Base-by-base conservation (phyloP, 1,140 invertebrate species). In the Achatina immaculata region DNA sequence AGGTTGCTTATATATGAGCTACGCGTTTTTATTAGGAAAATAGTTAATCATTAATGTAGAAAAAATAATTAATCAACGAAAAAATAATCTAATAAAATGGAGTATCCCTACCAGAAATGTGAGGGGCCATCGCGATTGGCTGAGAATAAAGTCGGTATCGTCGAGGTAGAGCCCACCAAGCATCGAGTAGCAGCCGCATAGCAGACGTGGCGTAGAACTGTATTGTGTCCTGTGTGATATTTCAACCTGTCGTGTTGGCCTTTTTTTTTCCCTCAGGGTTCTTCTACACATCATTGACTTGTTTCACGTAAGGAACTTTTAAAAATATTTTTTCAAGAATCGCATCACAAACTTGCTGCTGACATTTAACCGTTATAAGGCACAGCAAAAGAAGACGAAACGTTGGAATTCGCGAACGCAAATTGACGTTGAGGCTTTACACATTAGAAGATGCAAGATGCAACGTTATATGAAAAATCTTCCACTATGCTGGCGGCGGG, bases 361-460 rank as follows among this genome's bases (percentile, higher is more conserved):
- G 58, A 62, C n/a, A 55, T 6, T 62, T 62, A 62, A 62, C 58
- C n/a, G 58, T 62, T 28, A n/a, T n/a, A 58, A 58, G n/a, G 48
- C 19, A 24, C 48, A 14, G 48, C 31, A 9, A 31, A 31, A 62
- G 58, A n/a, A 62, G 58, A 62, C 11, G 51, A 4, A 55, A 55
- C 51, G 45, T 11, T 19, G 45, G n/a, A n/a, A 11, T 48, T 48
- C 7, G 7, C 19, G 45, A 48, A 48, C 45, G 7, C 7, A 48
- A 7, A 48, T 19, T 48, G 45, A 11, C 45, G 45, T 19, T 48
- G 45, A n/a, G 19, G 21, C 48, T 55, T 42, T 21, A 48, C 6
- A 40, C 11, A n/a, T n/a, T n/a, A 55, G 34, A 92, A 91, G 85
- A 94, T 94, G 93, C 93, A 94, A 92, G 93, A 94, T 93, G 93